Evolutionary conservation across 2,797 vertebrate species (phyloP), one percentile per base, ranked within the genome.

Genomic region (Eupleurogrammus muticus): DNA sequence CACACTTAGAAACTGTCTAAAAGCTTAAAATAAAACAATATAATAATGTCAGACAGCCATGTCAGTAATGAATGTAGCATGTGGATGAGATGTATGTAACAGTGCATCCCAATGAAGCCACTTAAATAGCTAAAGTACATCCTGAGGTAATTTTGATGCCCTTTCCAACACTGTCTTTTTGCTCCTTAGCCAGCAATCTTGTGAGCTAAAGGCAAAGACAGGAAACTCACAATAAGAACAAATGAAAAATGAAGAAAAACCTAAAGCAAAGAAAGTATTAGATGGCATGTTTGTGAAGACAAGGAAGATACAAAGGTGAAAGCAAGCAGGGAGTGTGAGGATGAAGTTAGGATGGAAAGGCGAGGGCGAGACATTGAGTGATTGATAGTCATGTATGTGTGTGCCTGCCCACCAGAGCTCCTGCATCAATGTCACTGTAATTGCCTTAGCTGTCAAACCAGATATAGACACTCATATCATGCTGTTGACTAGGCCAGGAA

Each of bases 391-490:
- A 36, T 56, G 62, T 52, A 54, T 80, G 77, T 72, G 64, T 74
- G 59, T 65, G 78, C n/a, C 54, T 87, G 80, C 81, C 83, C 63
- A 77, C 86, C 71, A 85, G 73, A 75, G 52, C 70, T 47, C 74
- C 66, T 55, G 54, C 73, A 81, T 77, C 74, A 80, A 62, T 56
- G 9, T 82, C 78, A 64, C 73, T 85, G 67, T 89, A 86, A 87
- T 88, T 87, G 79, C 80, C 80, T 81, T 74, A 60, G 70, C 81
- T 88, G 86, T 89, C 83, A 90, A 80, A 83, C 75, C 42, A 79
- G 77, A 64, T 11, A 11, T 80, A 75, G 62, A 80, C 72, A 71
- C 44, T 69, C 66, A 74, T 60, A 74, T 81, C 74, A 70, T 48
- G 52, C 58, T 66, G 64, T 57, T 70, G 79, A 86, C 66, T 44